Percentiles rank a stretch among this genome's conserved stretches.
Conservation (phyloP, 2,113 vertebrate genomes). For the Brienomyrus brachyistius region DNA sequence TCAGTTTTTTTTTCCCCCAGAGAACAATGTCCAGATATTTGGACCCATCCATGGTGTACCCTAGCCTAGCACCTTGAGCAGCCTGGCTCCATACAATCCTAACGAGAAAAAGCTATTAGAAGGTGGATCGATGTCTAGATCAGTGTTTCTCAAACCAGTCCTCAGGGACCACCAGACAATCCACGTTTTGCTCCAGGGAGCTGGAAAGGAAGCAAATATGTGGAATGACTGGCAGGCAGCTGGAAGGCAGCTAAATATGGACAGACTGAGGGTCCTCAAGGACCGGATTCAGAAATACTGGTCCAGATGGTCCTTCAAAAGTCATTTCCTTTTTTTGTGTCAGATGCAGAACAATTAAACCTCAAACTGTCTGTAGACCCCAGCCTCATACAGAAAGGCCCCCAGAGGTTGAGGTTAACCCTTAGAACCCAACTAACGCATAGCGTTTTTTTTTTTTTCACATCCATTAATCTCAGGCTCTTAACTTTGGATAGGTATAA, state of each 20-base stretch:
- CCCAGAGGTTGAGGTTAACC: not conserved
- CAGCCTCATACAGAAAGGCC: not conserved
- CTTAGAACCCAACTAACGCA: not conserved
- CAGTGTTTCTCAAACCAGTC: not conserved
- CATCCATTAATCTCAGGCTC: not conserved
- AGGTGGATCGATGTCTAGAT: not conserved
- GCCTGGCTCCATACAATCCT: not conserved
- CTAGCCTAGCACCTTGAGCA: not conserved
- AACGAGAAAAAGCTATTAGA: not conserved
- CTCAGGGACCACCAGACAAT: not conserved
- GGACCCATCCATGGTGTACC: not conserved
- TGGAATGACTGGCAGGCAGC: not conserved
- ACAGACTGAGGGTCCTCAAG: not conserved
- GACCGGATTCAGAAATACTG: not conserved
- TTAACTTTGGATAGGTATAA: not conserved
- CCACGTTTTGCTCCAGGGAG: not conserved
- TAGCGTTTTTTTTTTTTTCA: too few species aligned
- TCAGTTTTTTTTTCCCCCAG: not conserved
- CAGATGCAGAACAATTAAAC: not conserved
- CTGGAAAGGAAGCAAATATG: not conserved
- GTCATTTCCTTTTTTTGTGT: not conserved
- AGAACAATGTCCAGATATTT: not conserved
- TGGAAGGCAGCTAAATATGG: not conserved
- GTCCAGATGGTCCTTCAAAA: not conserved
- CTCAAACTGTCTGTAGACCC: not conserved